phyloP scores from a whole-genome alignment of 2,113 vertebrate genomes.

The Pterocles gutturalis region DNA sequence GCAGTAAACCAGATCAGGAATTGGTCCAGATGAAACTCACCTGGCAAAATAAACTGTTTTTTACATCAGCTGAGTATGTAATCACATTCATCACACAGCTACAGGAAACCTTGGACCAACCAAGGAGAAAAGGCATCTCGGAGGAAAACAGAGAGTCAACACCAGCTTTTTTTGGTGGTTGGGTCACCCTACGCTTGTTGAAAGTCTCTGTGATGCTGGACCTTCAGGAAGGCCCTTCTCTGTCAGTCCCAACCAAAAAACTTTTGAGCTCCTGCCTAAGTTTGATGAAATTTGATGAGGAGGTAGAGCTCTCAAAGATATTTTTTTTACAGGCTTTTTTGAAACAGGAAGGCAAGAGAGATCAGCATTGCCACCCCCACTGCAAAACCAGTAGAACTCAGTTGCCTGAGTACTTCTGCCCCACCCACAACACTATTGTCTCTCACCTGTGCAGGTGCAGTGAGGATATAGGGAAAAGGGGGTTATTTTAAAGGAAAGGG shows the following conservation, averaged over 20 bases:
- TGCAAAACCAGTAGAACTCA: neutral
- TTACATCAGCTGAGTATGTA: neutral
- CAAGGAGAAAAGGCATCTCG: neutral
- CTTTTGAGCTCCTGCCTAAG: neutral
- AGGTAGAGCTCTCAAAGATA: neutral
- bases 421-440: accelerated
- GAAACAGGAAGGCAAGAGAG: neutral
- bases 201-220: neutral
- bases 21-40: neutral
- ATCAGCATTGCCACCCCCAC: neutral
- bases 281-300: neutral
- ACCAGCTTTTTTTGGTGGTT: neutral
- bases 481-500: neutral
- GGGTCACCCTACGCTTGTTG: neutral
- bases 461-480: neutral
- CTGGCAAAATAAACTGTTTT: neutral
- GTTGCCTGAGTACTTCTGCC: neutral
- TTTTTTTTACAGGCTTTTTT: neutral
- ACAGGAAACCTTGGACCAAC: neutral
- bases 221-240: neutral
- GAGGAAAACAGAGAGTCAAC: neutral
- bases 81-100: neutral
- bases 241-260: neutral
- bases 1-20: neutral
- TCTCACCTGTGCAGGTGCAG: neutral